phyloP scores from a whole-genome alignment of 1,140 invertebrate genomes.

The Archivesica marissinica region DNA sequence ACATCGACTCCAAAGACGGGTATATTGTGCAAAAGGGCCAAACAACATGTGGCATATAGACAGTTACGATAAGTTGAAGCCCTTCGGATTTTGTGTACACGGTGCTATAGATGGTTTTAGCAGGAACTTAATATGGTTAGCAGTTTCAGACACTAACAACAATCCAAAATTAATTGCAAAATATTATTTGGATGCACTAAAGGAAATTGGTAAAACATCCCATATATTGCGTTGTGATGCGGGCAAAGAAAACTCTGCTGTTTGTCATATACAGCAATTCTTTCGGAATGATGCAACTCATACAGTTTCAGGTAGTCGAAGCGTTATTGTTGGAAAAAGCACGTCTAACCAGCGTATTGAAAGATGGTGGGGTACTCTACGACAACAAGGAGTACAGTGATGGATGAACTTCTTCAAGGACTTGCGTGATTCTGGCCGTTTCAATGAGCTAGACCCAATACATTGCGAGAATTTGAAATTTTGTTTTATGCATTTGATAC shows the following conservation, averaged over 20 bases:
- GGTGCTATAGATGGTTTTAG: constrained; percentile 42
- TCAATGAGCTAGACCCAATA: too few species aligned
- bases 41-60: constrained; percentile 27
- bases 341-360: constrained; percentile 21
- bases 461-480: too few species aligned
- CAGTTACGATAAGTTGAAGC: constrained; percentile 39
- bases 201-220: neutral
- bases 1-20: constrained; percentile 1
- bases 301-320: neutral
- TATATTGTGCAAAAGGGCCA: constrained; percentile 32
- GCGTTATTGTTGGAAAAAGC: constrained; percentile 32
- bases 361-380: neutral
- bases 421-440: constrained; percentile 14
- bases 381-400: constrained; percentile 40
- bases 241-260: constrained; percentile 34
- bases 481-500: too few species aligned
- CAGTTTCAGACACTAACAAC: constrained; percentile 29
- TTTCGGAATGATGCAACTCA: constrained; percentile 32
- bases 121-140: constrained; percentile 33
- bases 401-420: constrained; percentile 33
- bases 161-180: constrained; percentile 28
- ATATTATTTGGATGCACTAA: constrained; percentile 41
- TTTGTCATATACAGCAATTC: constrained; percentile 24
- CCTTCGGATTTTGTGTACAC: constrained; percentile 36
- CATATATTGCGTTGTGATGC: constrained; percentile 14